Percentiles rank a stretch among this genome's conserved stretches.
phyloP scores from a whole-genome alignment of 2,113 vertebrate species.

The Eclectus roratus region DNA sequence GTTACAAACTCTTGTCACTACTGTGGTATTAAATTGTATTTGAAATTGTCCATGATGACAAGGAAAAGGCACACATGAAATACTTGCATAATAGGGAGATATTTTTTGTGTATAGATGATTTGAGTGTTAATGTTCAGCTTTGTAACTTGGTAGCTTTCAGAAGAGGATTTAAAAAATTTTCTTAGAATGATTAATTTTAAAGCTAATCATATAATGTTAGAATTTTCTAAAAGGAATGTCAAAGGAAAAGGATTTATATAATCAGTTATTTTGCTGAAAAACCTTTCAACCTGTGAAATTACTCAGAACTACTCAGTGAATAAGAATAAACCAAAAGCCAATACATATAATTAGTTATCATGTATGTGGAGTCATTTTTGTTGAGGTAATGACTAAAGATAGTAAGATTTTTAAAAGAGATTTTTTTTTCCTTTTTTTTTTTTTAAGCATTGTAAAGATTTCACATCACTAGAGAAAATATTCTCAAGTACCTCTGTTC shows the following conservation, averaged over 20 bases:
- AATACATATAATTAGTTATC: background rate
- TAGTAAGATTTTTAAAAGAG: background rate
- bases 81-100: background rate
- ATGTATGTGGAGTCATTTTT: background rate
- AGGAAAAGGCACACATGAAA: background rate
- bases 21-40: background rate
- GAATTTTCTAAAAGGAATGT: background rate
- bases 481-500: background rate
- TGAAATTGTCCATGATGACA: background rate
- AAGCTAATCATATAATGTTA: constrained; percentile 4
- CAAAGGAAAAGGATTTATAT: background rate
- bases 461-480: background rate
- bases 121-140: background rate
- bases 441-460: background rate
- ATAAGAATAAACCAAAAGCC: background rate
- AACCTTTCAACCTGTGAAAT: background rate
- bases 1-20: background rate
- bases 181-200: constrained; percentile 19
- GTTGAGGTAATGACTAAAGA: background rate
- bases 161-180: background rate
- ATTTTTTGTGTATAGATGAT: background rate
- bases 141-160: background rate
- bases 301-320: background rate
- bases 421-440: too few relatives aligned
- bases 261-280: background rate